Base-by-base conservation (phyloP, 2,797 vertebrate species). In the Mormyrops attenuatus region DNA sequence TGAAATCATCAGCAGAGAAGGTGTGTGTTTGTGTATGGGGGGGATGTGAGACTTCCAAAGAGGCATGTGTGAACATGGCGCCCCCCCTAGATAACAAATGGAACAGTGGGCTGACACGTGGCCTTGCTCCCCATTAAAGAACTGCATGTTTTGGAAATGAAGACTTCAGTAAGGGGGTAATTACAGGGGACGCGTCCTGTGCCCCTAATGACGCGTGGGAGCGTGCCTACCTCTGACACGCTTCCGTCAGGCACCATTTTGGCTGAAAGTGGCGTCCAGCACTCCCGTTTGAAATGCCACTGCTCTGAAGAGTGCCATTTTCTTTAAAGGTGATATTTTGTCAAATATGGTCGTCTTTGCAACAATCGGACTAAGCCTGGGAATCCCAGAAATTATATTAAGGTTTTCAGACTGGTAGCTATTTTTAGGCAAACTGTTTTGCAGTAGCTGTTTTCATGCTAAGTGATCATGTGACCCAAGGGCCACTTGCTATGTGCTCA, bases 1-100 rank as follows among this genome's bases (percentile, higher is more conserved):
- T 87, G 66, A 90, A 89, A 85, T 90, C 88, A 90, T 86, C 92
- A 92, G 93, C 93, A 93, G 90, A 94, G 94, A 93, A 90, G 17
- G 88, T 91, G 89, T 91, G 90, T 91, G 92, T 52, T 57, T 55
- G 9, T 87, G 50, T 30, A 91, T 91, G 57, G 90, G 89, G 63
- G 49, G 85, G 88, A 20, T 11, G 41, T 66, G 41, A 63, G 57
- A 55, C 86, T 47, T 7, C 11, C 41, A 49, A 52, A 86, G 55
- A 89, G 41, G 60, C 22, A n/a, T 53, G n/a, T 89, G 82, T 85
- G 88, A 85, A 66, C 2, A 85, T 34, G 88, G 44, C 47, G 20
- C 52, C 69, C 53, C 55, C 52, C 15, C 87, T 47, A 63, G 49
- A 41, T 80, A 77, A 57, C 85, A 77, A 87, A 73, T n/a, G 89